Base-by-base conservation (phyloP, 2,888 invertebrate species). In the Siphonodentalium dalli region DNA sequence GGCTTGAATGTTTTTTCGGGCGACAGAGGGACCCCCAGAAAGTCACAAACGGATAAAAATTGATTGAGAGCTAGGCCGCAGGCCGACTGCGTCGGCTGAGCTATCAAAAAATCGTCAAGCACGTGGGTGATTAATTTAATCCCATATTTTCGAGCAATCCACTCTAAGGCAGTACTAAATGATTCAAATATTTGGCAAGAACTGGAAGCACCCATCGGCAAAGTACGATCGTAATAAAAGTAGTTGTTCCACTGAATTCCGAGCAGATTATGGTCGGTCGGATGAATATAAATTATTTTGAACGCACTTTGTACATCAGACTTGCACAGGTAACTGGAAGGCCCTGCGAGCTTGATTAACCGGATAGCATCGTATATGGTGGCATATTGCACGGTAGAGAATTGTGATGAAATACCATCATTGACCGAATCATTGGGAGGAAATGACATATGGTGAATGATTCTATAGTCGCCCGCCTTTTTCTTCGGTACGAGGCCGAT, bases 101-200 rank as follows among this genome's bases (percentile, higher is more conserved):
- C 2, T 18, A 54, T 38, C 8, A 54, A 24, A 26, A 47, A 54
- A 33, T 47, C 46, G 40, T 52, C 52, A 7, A 52, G 26, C 11
- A 52, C 24, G 35, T 52, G 46, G 9, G 41, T 11, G 15, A 47
- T 41, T 11, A 28, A 21, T 3, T 18, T 2, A 18, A 39, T 24
- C 7, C 45, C 21, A 26, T 31, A 28, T 23, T 46, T 52, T 6
- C 27, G 18, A 26, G 38, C 37, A 7, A 54, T 47, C 53, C 47
- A 54, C 23, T 54, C 37, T 9, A 53, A 21, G 1, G 46, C 34
- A n/a, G 41, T 34, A n/a, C 45, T 45, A 28, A 46, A 53, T 21
- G 26, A 20, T 11, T 53, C 41, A 41, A 46, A 53, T 24, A 53
- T 46, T n/a, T n/a, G n/a, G n/a, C n/a, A n/a, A n/a, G n/a, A n/a